Percentiles rank a stretch among this genome's conserved stretches.
Evolutionary conservation across 2,113 vertebrate species (phyloP).

Genomic region (Isichthys henryi): DNA sequence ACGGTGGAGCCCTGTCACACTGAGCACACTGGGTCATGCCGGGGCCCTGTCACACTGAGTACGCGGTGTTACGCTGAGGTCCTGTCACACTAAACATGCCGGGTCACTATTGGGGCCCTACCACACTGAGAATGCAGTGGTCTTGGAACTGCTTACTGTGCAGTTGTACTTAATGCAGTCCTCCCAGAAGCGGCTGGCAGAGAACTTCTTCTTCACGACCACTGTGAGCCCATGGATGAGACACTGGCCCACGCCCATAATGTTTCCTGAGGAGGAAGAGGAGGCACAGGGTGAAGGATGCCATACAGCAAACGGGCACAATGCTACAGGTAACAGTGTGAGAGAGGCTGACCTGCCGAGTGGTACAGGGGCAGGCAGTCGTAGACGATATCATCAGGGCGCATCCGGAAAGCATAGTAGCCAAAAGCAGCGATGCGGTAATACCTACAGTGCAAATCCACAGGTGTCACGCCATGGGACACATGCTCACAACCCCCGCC

Average conservation of each 20-base stretch:
- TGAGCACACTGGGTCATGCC: too few relatives aligned
- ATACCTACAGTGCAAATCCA: constrained; percentile 56
- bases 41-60: too few relatives aligned
- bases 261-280: constrained; percentile 62
- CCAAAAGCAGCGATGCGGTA: constrained; percentile 78
- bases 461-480: neutral
- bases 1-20: too few relatives aligned
- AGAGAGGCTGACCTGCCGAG: constrained; percentile 64
- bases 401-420: constrained; percentile 70
- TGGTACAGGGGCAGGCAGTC: constrained; percentile 82
- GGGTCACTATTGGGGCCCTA: neutral
- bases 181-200: constrained; percentile 80
- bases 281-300: neutral
- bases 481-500: too few relatives aligned
- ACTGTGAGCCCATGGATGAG: constrained; percentile 76
- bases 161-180: constrained; percentile 79
- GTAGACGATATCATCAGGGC: constrained; percentile 63
- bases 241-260: constrained; percentile 83
- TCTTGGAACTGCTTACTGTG: constrained; percentile 65
- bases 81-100: too few relatives aligned
- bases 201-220: constrained; percentile 80
- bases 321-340: neutral
- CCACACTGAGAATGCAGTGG: neutral
- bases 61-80: too few relatives aligned
- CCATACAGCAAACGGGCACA: neutral